Evolutionary conservation across 2,797 vertebrate species (phyloP), one percentile per base, ranked within the genome.

Genomic region (Sebastes nivosus): DNA sequence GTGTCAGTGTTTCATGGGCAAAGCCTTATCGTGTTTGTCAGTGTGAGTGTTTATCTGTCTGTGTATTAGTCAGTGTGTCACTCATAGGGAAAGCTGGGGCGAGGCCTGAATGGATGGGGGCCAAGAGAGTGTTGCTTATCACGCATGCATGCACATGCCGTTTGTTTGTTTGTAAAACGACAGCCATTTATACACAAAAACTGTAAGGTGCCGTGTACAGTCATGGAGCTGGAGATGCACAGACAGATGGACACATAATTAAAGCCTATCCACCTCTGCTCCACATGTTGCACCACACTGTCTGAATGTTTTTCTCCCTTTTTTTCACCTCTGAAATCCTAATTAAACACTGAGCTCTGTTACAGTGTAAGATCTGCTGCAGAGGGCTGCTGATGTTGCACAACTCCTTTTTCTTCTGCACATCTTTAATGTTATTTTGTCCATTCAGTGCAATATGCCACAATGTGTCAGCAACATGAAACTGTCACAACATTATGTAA

Each of bases 11-110:
- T 92, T 87, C 78, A 80, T 75, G 90, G 87, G 91, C 75, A 79
- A 82, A 84, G 88, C 76, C 90, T 94, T 92, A 92, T 94, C 93
- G 73, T 91, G 93, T 94, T 94, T 94, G 92, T 94, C 93, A 91
- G 92, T 67, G 79, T 75, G 93, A 89, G 84, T 89, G 93, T 94
- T 94, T 92, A 93, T 94, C 90, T 87, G 90, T 89, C 88, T 74
- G 78, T 87, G 91, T 87, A 81, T 93, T 90, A 92, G 93, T 91
- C 89, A 76, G 89, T 1, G 84, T 91, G 94, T 94, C 95, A 94
- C 55, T 95, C 93, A 94, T 54, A 66, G 81, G n/a, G 81, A 16
- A 71, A 71, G 78, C 69, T 32, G 77, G 87, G 88, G 80, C 58
- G 70, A 86, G 84, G 88, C 73, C 73, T 66, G 87, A 76, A 77